Evolutionary conservation across 1,140 invertebrate genomes (phyloP), one percentile per base, ranked within the genome.

Genomic region (Zophobas morio): DNA sequence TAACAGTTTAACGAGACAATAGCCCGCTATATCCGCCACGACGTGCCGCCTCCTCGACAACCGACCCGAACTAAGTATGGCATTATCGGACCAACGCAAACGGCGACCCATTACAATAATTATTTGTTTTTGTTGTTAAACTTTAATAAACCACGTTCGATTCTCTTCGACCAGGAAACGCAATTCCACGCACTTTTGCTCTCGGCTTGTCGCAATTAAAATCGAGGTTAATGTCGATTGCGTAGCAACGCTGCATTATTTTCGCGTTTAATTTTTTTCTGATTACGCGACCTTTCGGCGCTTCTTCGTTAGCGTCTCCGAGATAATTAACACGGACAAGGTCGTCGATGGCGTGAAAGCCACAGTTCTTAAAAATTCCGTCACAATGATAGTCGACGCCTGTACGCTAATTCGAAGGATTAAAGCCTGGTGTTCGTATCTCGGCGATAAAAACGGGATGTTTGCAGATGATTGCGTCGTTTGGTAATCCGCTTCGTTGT

Each of bases 391-490:
- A 20, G 20, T 20, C 20, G 20, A 20, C 20, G 20, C 20, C 20
- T 20, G 20, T 20, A 20, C 0, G 20, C 20, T 20, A 53, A 33
- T 20, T 54, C 32, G 53, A 54, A 34, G 53, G 35, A 54, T 54
- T 54, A 20, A 20, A 20, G 51, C 35, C 35, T n/a, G 51, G 1
- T 54, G 53, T 32, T 54, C 35, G 53, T 54, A 54, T 54, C 53
- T 34, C 32, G 53, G 5, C 6, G 53, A 54, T 20, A 54, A 60
- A 60, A 60, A 60, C 56, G 37, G 56, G 56, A 60, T 60, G 56
- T 60, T 60, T 37, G 56, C 36, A 35, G 56, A 60, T 60, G 56
- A 60, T 60, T 60, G 56, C n/a, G 8, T 39, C 56, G 37, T 60
- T 60, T 34, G 35, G 35, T 60, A 20, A 39, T 60, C 35, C 56